phyloP scores from a whole-genome alignment of 2,797 vertebrate genomes.

The Coendou prehensilis region DNA sequence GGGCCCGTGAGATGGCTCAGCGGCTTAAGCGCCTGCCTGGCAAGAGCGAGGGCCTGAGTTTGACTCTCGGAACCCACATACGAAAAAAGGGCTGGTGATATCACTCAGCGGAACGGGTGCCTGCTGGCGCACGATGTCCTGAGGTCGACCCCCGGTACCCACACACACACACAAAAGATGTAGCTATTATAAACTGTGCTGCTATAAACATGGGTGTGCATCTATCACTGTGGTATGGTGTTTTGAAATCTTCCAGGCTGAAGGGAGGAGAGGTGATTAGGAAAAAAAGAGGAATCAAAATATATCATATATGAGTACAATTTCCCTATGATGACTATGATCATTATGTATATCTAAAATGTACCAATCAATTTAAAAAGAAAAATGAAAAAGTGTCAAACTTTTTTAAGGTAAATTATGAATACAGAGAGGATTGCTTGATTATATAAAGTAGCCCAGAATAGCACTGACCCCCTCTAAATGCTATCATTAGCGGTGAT shows the following conservation, averaged over 20 bases:
- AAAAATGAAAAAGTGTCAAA: background rate
- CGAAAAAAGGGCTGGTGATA: too few relatives aligned
- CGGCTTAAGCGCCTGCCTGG: too few relatives aligned
- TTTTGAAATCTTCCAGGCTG: background rate
- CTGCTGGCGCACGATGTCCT: too few relatives aligned
- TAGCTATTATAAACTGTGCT: background rate
- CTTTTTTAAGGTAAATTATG: slow-evolving; percentile 5
- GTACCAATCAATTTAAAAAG: background rate
- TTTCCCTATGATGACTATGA: background rate
- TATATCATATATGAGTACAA: background rate
- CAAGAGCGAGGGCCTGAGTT: too few relatives aligned
- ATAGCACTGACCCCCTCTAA: background rate
- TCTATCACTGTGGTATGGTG: background rate
- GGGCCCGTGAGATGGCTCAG: too few relatives aligned
- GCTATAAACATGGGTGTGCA: background rate
- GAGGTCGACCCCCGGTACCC: too few relatives aligned
- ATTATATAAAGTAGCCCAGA: background rate
- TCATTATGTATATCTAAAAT: background rate
- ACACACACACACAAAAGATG: background rate
- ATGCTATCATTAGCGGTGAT: background rate
- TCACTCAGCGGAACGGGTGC: too few relatives aligned
- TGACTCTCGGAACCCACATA: too few relatives aligned
- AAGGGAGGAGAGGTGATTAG: background rate
- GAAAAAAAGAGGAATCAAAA: background rate
- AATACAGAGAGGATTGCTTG: background rate